Percentiles rank a stretch among this genome's conserved stretches.
These are phyloP conservation scores for Holothuria glaberrima DNA, from an alignment of 35 echinoderm and acorn worm species.

Conservation along the genomic window DNA sequence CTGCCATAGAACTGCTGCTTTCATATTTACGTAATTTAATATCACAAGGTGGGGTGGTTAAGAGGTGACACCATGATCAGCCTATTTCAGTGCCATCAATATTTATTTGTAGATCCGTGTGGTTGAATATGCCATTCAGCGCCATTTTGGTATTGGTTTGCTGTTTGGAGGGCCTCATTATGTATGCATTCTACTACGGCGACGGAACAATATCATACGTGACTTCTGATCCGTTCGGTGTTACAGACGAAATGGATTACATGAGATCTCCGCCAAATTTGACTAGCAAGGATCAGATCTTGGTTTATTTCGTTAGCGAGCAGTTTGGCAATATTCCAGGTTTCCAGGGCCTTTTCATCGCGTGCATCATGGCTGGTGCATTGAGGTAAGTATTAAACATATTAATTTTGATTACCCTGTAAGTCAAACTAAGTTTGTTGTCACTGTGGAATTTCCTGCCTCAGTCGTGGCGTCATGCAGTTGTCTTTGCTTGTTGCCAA, in stretches of 20 bases:
- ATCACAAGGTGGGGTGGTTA: too few relatives aligned
- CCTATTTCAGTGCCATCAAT: not conserved
- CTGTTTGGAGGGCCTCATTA: slow-evolving; percentile 64
- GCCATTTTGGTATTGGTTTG: slow-evolving; percentile 33
- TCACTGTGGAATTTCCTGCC: too few relatives aligned
- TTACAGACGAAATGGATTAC: not conserved
- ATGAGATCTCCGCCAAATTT: slow-evolving; percentile 37
- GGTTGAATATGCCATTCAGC: slow-evolving; percentile 62
- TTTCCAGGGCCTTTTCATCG: slow-evolving; percentile 75
- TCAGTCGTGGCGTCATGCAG: too few relatives aligned
- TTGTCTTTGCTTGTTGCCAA: too few relatives aligned
- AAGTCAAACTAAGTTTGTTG: too few relatives aligned
- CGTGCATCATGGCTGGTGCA: slow-evolving; percentile 71
- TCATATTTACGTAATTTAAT: too few relatives aligned
- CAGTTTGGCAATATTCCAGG: slow-evolving; percentile 81
- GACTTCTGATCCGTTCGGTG: not conserved
- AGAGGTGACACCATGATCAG: too few relatives aligned
- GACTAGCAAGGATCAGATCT: slow-evolving; percentile 57
- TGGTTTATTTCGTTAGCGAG: slow-evolving; percentile 74
- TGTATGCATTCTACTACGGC: slow-evolving; percentile 61
- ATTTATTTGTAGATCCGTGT: slow-evolving; percentile 36
- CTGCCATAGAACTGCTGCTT: too few relatives aligned
- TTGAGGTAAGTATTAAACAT: slow-evolving; percentile 65
- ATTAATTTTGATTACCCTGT: too few relatives aligned
- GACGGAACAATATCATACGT: not conserved